Base-by-base conservation (phyloP, 2,113 vertebrate genomes). In the Prunella fulvescens region DNA sequence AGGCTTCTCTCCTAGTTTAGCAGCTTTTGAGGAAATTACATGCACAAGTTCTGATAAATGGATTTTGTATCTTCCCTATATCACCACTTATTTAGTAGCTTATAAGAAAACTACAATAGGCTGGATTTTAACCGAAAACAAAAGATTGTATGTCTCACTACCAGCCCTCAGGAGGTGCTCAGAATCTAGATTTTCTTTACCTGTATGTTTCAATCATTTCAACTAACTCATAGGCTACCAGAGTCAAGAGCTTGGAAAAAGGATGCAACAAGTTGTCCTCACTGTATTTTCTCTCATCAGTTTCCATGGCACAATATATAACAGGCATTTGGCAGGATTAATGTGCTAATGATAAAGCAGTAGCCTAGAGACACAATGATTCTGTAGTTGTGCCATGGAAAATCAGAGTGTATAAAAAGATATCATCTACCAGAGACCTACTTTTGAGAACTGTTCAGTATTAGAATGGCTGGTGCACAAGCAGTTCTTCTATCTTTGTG, bases 361-460 rank as follows among this genome's bases (percentile, higher is more conserved):
- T 86, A 96, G 85, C 90, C 82, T 83, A 81, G 79, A 94, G 71
- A 93, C 67, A 81, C 60, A 82, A n/a, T 40, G 81, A 86, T 88
- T 83, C 71, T 74, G 57, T 78, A 86, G 64, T 25, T 64, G 60
- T 88, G 61, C 56, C 72, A 56, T 40, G 81, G 54, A 90, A 95
- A 93, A 96, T 83, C 58, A 90, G 44, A 53, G 42, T 67, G 40
- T 50, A 64, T 67, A 64, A 83, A 94, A 90, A 78, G 35, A 60
- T 77, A 45, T 23, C 45, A 50, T 73, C 71, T 92, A 91, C 26
- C 40, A 81, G 39, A 81, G 19, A 81, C 24, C 31, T 74, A 19
- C 51, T 90, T 91, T 60, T 88, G 71, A 90, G 67, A 87, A 50
- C 12, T 40, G 42, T 29, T 56, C 29, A 66, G 10, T 83, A 91